Conservation (phyloP, 2,113 vertebrate species). For the Tilapia sparmanii region DNA sequence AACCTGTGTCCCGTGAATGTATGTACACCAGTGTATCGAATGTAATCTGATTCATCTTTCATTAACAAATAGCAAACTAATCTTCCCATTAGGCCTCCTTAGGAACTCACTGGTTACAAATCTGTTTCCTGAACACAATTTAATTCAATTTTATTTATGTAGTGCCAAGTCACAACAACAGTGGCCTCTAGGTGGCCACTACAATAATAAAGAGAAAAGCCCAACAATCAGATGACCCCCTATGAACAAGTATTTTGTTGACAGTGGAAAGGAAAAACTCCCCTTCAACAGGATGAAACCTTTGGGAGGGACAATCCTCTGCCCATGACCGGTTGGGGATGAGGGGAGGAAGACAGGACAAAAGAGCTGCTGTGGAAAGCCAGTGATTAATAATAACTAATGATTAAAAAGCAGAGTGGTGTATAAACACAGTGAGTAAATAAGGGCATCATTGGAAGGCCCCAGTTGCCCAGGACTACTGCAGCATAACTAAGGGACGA, state of each 20-base stretch:
- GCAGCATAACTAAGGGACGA: not conserved
- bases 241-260: not conserved
- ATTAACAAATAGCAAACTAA: not conserved
- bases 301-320: not conserved
- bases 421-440: not conserved
- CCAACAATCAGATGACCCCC: not conserved
- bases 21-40: not conserved
- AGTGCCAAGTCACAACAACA: not conserved
- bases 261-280: not conserved
- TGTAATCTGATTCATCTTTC: not conserved
- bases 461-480: not conserved
- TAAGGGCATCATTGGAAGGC: not conserved
- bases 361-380: not conserved
- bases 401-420: not conserved
- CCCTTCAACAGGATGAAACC: not conserved
- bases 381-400: not conserved
- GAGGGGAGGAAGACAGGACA: not conserved
- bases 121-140: not conserved
- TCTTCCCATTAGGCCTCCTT: not conserved
- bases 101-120: not conserved
- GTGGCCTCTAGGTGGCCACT: not conserved
- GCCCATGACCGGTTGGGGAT: not conserved
- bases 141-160: not conserved
- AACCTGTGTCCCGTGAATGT: not conserved
- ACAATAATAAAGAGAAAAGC: not conserved